Percentiles rank a stretch among this genome's conserved stretches.
phyloP scores from a whole-genome alignment of 2,113 vertebrate species.

The Hymenochirus boettgeri region DNA sequence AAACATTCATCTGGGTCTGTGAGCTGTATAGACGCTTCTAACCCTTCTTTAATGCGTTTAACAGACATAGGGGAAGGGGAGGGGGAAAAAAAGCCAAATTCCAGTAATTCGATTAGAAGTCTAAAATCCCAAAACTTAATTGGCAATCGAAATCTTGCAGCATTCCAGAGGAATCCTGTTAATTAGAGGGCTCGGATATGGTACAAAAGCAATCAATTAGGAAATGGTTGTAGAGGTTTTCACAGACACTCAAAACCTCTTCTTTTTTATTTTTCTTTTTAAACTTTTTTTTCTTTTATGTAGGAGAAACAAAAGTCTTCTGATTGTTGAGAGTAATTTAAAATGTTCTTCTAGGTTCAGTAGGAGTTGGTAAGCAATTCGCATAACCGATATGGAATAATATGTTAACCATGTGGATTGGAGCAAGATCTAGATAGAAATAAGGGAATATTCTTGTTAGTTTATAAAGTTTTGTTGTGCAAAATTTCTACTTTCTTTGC shows the following conservation, averaged over 20 bases:
- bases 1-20: constrained; percentile 57
- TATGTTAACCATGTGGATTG: too few species aligned
- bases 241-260: constrained; percentile 37
- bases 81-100: constrained; percentile 48
- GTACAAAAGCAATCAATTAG: constrained; percentile 45
- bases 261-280: background rate
- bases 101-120: constrained; percentile 59
- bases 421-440: too few species aligned
- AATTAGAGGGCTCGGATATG: constrained; percentile 49
- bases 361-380: too few species aligned
- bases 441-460: too few species aligned
- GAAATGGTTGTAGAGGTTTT: constrained; percentile 47
- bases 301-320: background rate
- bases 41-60: constrained; percentile 59
- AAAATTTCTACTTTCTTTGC: too few species aligned
- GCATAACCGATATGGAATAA: too few species aligned
- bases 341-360: background rate
- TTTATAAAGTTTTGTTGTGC: too few species aligned
- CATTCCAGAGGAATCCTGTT: constrained; percentile 60
- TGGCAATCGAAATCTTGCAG: constrained; percentile 64
- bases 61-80: constrained; percentile 52
- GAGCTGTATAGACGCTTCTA: constrained; percentile 57
- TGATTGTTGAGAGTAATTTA: background rate
- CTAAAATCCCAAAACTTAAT: constrained; percentile 57
- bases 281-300: background rate